A percentile compares a stretch with the other conserved stretches of the same genome.
Evolutionary conservation across 2,797 vertebrate genomes (phyloP).

Genomic region (Muraenolepis orangiensis): DNA sequence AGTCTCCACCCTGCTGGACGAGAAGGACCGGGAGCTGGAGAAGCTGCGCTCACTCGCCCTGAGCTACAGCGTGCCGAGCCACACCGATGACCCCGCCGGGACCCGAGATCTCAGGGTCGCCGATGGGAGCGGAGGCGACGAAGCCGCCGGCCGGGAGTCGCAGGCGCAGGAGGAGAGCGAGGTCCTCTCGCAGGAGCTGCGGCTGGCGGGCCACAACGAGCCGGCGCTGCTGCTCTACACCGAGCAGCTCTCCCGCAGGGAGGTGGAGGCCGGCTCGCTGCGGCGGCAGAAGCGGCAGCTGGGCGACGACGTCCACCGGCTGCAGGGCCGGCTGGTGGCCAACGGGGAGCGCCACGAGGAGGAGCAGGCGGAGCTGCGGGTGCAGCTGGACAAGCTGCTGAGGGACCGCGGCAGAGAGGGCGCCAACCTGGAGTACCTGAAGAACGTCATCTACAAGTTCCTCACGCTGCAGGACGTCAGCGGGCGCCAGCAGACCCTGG

Average conservation of each 20-base stretch:
- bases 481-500: constrained; percentile 88
- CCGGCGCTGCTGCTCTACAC: constrained; percentile 87
- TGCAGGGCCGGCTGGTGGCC: constrained; percentile 76
- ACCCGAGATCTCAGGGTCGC: neutral
- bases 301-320: constrained; percentile 78
- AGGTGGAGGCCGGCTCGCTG: constrained; percentile 78
- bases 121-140: neutral
- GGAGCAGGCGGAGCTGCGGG: constrained; percentile 66
- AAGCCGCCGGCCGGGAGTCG: constrained; percentile 38
- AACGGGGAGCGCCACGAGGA: constrained; percentile 77
- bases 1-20: constrained; percentile 83
- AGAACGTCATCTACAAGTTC: constrained; percentile 88
- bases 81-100: neutral
- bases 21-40: constrained; percentile 91
- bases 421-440: constrained; percentile 94
- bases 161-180: constrained; percentile 54
- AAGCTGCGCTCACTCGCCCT: constrained; percentile 61
- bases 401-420: constrained; percentile 86
- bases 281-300: constrained; percentile 81
- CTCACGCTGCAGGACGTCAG: constrained; percentile 82
- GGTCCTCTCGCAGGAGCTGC: constrained; percentile 56
- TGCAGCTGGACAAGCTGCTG: constrained; percentile 75
- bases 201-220: constrained; percentile 61
- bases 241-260: constrained; percentile 88
- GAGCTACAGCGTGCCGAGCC: constrained; percentile 37